phyloP scores from a whole-genome alignment of 2,888 invertebrate species.

The Apodemia zela region DNA sequence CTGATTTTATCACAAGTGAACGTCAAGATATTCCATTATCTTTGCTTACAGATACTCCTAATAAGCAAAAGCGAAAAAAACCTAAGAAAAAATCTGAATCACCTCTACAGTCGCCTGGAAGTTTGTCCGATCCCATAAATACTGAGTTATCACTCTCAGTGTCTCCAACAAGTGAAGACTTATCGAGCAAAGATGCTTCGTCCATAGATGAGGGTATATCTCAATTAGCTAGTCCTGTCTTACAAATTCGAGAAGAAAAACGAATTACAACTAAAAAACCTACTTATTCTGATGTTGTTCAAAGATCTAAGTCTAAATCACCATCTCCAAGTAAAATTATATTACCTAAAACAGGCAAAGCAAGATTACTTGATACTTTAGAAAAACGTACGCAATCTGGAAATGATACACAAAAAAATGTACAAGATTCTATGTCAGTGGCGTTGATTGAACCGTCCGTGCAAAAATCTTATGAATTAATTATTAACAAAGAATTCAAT shows the following conservation, averaged over 20 bases:
- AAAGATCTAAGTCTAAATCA: slow-evolving; percentile 72
- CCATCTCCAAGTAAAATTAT: slow-evolving; percentile 65
- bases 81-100: slow-evolving; percentile 64
- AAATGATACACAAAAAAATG: slow-evolving; percentile 44
- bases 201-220: slow-evolving; percentile 75
- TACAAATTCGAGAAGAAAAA: slow-evolving; percentile 38
- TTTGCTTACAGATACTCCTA: slow-evolving; percentile 51
- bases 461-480: slow-evolving; percentile 65
- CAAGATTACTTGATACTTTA: slow-evolving; percentile 55
- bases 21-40: slow-evolving; percentile 53
- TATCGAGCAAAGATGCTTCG: slow-evolving; percentile 58
- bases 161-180: slow-evolving; percentile 69
- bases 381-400: slow-evolving; percentile 63
- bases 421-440: slow-evolving; percentile 55
- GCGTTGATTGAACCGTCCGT: slow-evolving; percentile 62
- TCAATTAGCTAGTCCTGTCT: slow-evolving; percentile 54
- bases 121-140: slow-evolving; percentile 72
- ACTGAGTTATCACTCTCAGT: slow-evolving; percentile 68
- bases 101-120: slow-evolving; percentile 62
- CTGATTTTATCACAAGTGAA: slow-evolving; percentile 64
- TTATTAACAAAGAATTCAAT: slow-evolving; percentile 82
- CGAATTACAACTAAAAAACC: slow-evolving; percentile 44
- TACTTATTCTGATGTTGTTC: slow-evolving; percentile 72
- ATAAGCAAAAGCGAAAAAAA: slow-evolving; percentile 61
- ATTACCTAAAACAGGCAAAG: slow-evolving; percentile 54